A percentile compares a stretch with the other conserved stretches of the same genome.
phyloP scores from a whole-genome alignment of 2,888 invertebrate genomes.

The Clepsis dumicolana region DNA sequence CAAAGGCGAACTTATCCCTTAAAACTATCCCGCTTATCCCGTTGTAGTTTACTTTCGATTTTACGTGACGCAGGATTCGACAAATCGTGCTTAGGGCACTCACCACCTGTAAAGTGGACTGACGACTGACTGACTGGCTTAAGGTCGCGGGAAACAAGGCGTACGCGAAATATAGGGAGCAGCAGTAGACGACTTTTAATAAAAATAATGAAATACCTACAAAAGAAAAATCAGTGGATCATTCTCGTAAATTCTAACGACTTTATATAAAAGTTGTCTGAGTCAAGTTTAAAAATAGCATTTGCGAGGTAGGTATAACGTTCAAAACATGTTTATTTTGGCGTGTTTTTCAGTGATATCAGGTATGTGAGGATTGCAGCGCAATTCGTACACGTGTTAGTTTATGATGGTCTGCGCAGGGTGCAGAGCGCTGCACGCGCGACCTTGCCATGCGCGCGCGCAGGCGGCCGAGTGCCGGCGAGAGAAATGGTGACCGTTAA shows the following conservation, averaged over 20 bases:
- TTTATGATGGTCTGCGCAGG: conserved; percentile 57
- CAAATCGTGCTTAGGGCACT: no score
- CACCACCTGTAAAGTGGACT: no score
- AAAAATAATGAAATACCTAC: not conserved
- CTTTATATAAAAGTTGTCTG: conserved; percentile 1
- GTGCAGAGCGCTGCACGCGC: conserved; percentile 60
- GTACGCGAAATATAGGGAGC: no score
- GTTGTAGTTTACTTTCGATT: no score
- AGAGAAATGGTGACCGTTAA: conserved; percentile 19
- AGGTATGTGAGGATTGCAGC: conserved; percentile 46
- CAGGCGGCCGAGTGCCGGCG: conserved; percentile 12
- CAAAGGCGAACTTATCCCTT: no score
- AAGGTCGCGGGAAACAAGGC: no score
- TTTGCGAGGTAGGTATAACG: not conserved
- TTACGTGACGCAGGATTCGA: no score
- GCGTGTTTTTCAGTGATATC: conserved; percentile 24
- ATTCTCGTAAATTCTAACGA: not conserved
- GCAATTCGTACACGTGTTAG: conserved; percentile 68
- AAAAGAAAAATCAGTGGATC: not conserved
- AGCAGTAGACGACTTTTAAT: not conserved
- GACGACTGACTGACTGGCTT: no score
- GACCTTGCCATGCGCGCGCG: conserved; percentile 58
- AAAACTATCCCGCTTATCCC: no score
- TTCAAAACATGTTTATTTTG: conserved; percentile 3
- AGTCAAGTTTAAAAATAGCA: conserved; percentile 10